Percentiles rank a stretch among this genome's conserved stretches.
phyloP scores from a whole-genome alignment of 2,888 invertebrate species.

The Epiblema foenella region DNA sequence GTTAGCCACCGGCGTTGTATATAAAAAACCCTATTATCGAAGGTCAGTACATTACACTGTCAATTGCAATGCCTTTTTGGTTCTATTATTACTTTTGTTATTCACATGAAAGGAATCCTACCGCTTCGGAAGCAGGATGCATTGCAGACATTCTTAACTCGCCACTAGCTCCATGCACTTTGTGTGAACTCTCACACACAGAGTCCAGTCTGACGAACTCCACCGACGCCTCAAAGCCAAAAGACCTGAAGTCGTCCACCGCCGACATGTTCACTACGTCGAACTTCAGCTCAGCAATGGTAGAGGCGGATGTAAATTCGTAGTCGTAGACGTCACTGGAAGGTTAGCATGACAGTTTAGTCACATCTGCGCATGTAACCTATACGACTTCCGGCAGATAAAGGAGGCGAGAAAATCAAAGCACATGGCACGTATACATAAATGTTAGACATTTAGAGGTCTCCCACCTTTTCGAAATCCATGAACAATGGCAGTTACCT shows the following conservation, averaged over 20 bases:
- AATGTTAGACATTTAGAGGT: too few relatives aligned
- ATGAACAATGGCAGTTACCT: conserved; percentile 76
- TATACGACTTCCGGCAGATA: too few relatives aligned
- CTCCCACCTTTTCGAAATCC: too few relatives aligned
- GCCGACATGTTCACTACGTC: conserved; percentile 93
- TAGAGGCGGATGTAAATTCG: conserved; percentile 90
- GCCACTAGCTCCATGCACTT: conserved; percentile 91
- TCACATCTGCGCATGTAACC: too few relatives aligned
- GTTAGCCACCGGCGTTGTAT: too few relatives aligned
- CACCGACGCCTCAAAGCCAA: conserved; percentile 93
- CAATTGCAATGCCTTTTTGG: too few relatives aligned
- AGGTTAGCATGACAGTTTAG: conserved; percentile 30
- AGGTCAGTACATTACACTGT: too few relatives aligned
- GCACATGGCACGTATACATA: too few relatives aligned
- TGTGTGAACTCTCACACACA: conserved; percentile 88
- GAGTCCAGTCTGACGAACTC: conserved; percentile 91
- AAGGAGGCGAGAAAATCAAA: too few relatives aligned
- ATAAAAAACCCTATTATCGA: too few relatives aligned
- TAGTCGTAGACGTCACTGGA: conserved; percentile 82
- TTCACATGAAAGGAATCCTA: conserved; percentile 53
- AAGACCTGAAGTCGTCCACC: conserved; percentile 92
- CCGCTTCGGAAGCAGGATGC: conserved; percentile 81
- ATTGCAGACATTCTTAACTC: conserved; percentile 87
- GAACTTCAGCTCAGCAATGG: conserved; percentile 92
- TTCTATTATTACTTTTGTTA: background rate